These are phyloP conservation scores for Lamprologus callipterus DNA, from an alignment of 2,113 vertebrate species.

Conservation along the genomic window DNA sequence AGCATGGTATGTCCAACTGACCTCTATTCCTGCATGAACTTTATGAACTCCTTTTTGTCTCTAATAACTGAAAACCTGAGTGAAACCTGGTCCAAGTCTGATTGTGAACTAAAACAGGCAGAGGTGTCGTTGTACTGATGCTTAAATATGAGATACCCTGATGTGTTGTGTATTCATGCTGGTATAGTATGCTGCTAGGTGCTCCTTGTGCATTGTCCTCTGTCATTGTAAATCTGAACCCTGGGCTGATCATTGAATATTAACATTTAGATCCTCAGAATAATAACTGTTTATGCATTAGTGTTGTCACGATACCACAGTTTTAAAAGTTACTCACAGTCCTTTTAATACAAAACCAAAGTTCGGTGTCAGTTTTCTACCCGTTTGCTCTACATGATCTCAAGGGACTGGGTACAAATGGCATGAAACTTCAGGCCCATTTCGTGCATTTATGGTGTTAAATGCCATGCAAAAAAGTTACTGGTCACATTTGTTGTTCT, in stretches of 20 bases:
- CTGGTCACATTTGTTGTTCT: neutral
- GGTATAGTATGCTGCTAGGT: slow-evolving; percentile 37
- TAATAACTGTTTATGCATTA: neutral
- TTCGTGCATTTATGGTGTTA: neutral
- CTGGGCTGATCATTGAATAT: neutral
- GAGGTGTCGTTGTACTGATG: neutral
- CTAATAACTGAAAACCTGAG: neutral
- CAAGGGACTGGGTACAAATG: neutral
- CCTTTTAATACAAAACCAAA: neutral
- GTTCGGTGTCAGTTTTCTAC: neutral
- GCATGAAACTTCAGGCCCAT: neutral
- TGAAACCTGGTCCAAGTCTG: neutral
- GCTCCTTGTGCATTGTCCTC: neutral
- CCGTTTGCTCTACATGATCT: fast-evolving
- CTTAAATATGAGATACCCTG: neutral
- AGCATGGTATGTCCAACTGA: slow-evolving; percentile 75
- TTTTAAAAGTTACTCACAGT: neutral
- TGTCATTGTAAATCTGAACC: neutral
- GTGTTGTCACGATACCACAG: slow-evolving; percentile 5
- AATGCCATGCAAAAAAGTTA: neutral
- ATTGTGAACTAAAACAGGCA: neutral
- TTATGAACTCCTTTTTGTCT: slow-evolving; percentile 16
- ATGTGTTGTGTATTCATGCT: slow-evolving; percentile 19
- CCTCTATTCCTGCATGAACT: slow-evolving; percentile 70
- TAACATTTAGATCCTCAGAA: neutral